phyloP scores from a whole-genome alignment of 1,140 invertebrate genomes.

The Lepidurus packardi region DNA sequence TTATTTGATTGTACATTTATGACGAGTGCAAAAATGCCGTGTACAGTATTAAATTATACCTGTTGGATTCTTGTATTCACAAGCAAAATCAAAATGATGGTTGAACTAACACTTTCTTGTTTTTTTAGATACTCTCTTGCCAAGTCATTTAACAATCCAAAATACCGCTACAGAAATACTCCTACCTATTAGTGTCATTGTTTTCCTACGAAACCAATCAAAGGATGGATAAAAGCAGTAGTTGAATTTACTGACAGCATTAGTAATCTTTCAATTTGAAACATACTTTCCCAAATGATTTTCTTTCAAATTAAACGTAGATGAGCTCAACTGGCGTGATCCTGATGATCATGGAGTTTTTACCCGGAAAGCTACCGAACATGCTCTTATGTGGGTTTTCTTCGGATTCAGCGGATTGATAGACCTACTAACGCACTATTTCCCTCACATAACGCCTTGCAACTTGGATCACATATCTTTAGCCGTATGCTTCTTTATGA shows the following conservation, averaged over 20 bases:
- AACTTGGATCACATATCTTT: neutral
- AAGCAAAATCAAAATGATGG: neutral
- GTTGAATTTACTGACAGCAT: neutral
- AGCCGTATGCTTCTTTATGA: neutral
- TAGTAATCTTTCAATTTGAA: neutral
- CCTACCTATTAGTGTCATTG: neutral
- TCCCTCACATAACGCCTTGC: neutral
- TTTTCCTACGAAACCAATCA: neutral
- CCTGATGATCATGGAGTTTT: neutral
- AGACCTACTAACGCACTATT: neutral
- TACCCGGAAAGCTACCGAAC: neutral
- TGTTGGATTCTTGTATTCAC: too few relatives aligned
- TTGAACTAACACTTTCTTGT: neutral
- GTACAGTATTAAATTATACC: too few relatives aligned
- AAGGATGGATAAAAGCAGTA: neutral
- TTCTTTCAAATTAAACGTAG: neutral
- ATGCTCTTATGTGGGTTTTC: neutral
- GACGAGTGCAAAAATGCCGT: too few relatives aligned
- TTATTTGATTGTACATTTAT: too few relatives aligned
- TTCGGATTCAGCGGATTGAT: neutral
- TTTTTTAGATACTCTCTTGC: neutral
- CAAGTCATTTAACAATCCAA: neutral
- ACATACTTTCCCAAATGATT: too few relatives aligned
- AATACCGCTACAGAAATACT: neutral
- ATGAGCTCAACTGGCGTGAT: neutral